A percentile compares a stretch with the other conserved stretches of the same genome.
Evolutionary conservation across 2,888 invertebrate species (phyloP).

Genomic region (Tipula unca): DNA sequence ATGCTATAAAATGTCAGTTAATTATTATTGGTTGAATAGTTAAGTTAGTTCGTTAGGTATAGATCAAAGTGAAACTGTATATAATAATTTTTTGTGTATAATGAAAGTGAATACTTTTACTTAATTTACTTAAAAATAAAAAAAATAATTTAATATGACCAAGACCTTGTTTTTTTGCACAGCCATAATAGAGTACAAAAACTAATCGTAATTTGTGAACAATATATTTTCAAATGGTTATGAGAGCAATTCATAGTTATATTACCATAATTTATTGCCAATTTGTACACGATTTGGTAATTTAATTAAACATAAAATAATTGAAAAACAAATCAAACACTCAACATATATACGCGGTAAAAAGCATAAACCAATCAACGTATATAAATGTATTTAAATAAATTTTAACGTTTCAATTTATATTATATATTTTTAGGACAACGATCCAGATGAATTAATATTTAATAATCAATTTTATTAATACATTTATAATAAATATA

Average conservation of each 20-base stretch:
- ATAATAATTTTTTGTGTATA: too few species aligned
- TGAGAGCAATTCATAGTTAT: not conserved
- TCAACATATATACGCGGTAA: too few species aligned
- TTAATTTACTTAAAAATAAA: not conserved
- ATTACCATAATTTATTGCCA: not conserved
- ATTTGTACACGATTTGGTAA: not conserved
- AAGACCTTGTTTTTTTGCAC: not conserved
- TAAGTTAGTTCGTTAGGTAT: not conserved
- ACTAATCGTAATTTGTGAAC: not conserved
- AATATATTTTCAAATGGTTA: not conserved
- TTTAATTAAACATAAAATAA: not conserved
- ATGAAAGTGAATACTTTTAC: not conserved
- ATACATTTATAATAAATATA: not conserved
- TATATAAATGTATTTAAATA: not conserved
- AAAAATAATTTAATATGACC: not conserved
- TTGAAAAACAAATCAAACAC: not conserved
- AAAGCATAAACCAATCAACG: not conserved
- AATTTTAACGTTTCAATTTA: not conserved
- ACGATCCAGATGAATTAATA: constrained; percentile 31
- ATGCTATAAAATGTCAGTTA: too few species aligned
- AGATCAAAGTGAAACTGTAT: not conserved
- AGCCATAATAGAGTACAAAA: not conserved
- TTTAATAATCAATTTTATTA: not conserved
- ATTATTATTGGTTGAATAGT: too few species aligned
- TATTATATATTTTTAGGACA: constrained; percentile 31